Base-by-base conservation (phyloP, 2,888 invertebrate genomes). In the Petrolisthes manimaculis region DNA sequence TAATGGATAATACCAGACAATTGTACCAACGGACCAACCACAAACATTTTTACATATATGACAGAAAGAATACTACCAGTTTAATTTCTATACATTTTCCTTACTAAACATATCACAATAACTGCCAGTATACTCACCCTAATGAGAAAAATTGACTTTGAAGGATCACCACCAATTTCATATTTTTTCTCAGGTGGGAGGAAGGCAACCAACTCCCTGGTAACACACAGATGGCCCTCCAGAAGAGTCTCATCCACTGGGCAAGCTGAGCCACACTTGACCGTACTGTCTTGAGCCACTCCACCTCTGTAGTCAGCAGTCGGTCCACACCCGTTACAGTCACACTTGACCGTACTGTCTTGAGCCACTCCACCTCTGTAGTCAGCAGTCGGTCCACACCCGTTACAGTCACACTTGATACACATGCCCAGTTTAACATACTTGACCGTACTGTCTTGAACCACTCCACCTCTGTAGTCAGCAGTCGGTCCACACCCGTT, bases 171-270 rank as follows among this genome's bases (percentile, higher is more conserved):
- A 74, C 90, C 96, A 85, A 98, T 95, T 92, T 97, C 96, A 92
- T 95, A 96, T 93, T 98, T 98, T 92, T 96, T 96, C 92, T 97
- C 97, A 1, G 96, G 94, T 5, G 95, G 95, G 91, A 98, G 95
- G 93, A 97, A 97, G 89, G 96, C 95, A 91, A 98, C 95, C 88
- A 99, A 94, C 93, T 98, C 98, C 93, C 97, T 96, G 80, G 98
- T 96, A 88, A 99, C 94, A 92, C 97, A 96, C 69, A 99, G 94
- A 93, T 98, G 98, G 0, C 98, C 98, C 93, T 97, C 97, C 67
- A 98, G 94, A 69, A 97, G 94, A n/a, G 96, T 96, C 92, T 97
- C 97, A 91, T 97, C 97, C 5, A 84, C 90, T 80, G 86, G 93
- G 89, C 84, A 75, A 83, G 80, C 78, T 86, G 84, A 24, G 85